Conservation (phyloP, 2,113 vertebrate genomes). For the Myotis brandtii region DNA sequence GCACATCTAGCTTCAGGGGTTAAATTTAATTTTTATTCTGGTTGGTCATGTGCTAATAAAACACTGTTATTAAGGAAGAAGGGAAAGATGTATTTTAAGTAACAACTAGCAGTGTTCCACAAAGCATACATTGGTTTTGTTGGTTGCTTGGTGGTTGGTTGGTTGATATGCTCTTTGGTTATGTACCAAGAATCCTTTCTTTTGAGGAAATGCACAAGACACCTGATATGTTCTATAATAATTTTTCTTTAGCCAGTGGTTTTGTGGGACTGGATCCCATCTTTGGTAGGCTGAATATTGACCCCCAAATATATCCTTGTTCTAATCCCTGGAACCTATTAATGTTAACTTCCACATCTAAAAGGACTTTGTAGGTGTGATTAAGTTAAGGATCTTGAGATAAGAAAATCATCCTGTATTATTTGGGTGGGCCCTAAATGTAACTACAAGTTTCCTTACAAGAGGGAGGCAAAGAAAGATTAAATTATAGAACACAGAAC, state of each 20-base stretch:
- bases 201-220: background rate
- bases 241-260: background rate
- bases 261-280: background rate
- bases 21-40: background rate
- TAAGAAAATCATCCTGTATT: background rate
- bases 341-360: background rate
- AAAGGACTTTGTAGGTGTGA: background rate
- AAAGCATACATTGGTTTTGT: background rate
- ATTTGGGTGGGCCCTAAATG: background rate
- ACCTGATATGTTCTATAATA: background rate
- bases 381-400: background rate
- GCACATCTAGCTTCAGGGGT: background rate
- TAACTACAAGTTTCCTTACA: background rate
- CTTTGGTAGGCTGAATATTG: background rate
- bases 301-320: background rate
- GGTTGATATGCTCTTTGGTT: background rate
- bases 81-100: background rate
- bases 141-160: background rate
- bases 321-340: background rate
- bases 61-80: background rate
- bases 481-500: background rate
- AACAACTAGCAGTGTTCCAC: background rate
- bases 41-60: background rate
- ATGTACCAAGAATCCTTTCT: background rate
- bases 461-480: background rate